phyloP scores from a whole-genome alignment of 2,888 invertebrate genomes.

The Calephelis perditalis region DNA sequence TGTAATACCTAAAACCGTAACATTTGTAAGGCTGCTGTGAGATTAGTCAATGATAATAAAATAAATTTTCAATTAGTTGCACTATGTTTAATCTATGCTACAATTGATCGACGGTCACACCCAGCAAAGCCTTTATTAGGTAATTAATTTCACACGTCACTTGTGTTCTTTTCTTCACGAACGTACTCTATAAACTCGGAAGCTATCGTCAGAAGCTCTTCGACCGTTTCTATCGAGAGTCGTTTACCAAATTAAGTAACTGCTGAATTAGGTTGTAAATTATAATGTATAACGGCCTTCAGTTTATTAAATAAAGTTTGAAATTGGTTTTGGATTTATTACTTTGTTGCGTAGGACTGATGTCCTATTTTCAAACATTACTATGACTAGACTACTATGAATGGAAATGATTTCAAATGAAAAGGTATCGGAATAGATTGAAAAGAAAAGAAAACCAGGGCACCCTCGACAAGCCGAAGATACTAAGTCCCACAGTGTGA shows the following conservation, averaged over 20 bases:
- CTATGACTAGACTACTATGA: too few species aligned
- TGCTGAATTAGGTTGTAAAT: constrained; percentile 3
- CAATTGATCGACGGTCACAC: neutral
- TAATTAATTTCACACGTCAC: constrained; percentile 32
- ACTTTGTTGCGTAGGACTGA: neutral
- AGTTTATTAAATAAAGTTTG: constrained; percentile 2
- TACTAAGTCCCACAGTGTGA: too few species aligned
- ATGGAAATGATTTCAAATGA: too few species aligned
- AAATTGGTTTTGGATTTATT: neutral
- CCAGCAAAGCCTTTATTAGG: constrained; percentile 25
- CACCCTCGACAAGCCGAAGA: too few species aligned
- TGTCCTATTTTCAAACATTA: too few species aligned
- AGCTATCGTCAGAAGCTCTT: constrained; percentile 13
- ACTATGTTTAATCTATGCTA: neutral
- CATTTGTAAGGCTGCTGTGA: too few species aligned
- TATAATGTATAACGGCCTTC: constrained; percentile 2
- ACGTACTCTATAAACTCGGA: constrained; percentile 14
- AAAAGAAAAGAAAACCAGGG: too few species aligned
- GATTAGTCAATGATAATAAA: too few species aligned
- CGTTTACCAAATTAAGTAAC: constrained; percentile 5
- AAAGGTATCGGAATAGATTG: too few species aligned
- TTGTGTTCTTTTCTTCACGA: constrained; percentile 16
- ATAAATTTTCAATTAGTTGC: too few species aligned
- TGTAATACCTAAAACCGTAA: too few species aligned
- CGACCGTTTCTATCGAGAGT: neutral